Base-by-base conservation (phyloP, 1,140 invertebrate species). In the Aphelenchoides besseyi region DNA sequence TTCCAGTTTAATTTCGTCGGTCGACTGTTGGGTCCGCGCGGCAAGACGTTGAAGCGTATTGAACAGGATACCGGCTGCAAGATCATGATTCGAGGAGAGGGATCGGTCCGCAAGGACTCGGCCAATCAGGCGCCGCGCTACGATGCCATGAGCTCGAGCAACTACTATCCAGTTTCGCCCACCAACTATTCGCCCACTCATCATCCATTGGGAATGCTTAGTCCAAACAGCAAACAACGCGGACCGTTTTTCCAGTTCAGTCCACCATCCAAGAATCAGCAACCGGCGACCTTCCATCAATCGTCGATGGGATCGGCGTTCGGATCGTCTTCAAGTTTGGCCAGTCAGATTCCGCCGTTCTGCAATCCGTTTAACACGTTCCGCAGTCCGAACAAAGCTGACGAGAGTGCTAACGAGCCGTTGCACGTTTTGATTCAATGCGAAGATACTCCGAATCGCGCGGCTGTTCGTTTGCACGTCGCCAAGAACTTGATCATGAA, bases 351-450 rank as follows among this genome's bases (percentile, higher is more conserved):
- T 23, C 5, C 5, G 5, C 5, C 26, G 5, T 5, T 8, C 55
- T 5, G 18, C 55, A 59, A 59, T 33, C 5, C 5, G 5, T 59
- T 8, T 33, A 12, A 48, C 41, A 16, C 41, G 41, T 48, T 16
- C 41, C 41, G 41, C 41, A 16, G 12, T 12, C 41, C 89, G 94
- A 84, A 96, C 95, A 69, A 98, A 98, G 87, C 93, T 95, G 62
- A 98, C 98, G 87, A 98, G 96, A 95, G 96, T 98, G 86, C 96
- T 98, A 95, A 94, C 82, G 96, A 99, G 86, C 95, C 98, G 81
- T 88, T 99, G 54, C 97, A 99, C 87, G 96, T 99, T 59, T 87
- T 99, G 71, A 91, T 99, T 79, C 97, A 94, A 74, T 95, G 97
- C 29, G 96, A 99, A 87, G 97, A 99, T 85, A 94, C 94, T 59